Conservation (phyloP, 2,113 vertebrate species). For the Electrona antarctica region DNA sequence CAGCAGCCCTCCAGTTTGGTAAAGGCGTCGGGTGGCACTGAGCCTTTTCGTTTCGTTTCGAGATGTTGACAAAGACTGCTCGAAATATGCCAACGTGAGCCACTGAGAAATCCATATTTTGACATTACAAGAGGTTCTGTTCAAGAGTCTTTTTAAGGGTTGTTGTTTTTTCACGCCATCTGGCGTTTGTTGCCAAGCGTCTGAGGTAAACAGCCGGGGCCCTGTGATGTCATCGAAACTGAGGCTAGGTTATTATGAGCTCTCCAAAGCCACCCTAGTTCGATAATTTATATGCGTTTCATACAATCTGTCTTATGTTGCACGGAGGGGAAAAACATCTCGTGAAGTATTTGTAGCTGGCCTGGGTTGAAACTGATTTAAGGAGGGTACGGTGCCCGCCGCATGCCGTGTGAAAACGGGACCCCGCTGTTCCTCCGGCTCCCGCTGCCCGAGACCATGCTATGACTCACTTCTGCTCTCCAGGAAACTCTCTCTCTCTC, state of each 20-base stretch:
- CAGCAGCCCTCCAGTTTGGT: neutral
- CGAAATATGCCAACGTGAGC: constrained; percentile 5
- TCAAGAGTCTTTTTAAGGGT: constrained; percentile 34
- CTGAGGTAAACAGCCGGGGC: constrained; percentile 53
- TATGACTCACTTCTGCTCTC: constrained; percentile 57
- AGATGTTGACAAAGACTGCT: constrained; percentile 6
- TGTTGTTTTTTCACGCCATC: constrained; percentile 10
- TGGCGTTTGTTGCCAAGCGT: constrained; percentile 48
- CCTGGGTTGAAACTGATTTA: constrained; percentile 60
- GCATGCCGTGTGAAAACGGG: constrained; percentile 23
- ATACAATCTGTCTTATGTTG: constrained; percentile 52
- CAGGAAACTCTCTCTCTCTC: constrained; percentile 56
- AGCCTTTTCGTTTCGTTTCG: constrained; percentile 3
- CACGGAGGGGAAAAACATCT: constrained; percentile 42
- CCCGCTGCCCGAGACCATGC: constrained; percentile 30
- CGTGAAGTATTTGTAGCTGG: constrained; percentile 51
- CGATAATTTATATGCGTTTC: constrained; percentile 53
- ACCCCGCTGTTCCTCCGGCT: constrained; percentile 25
- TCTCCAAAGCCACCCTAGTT: constrained; percentile 47
- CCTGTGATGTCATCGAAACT: constrained; percentile 56
- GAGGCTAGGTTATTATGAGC: constrained; percentile 54
- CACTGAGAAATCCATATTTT: constrained; percentile 13
- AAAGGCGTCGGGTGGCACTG: neutral
- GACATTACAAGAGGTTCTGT: constrained; percentile 34
- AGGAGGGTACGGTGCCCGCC: neutral